Base-by-base conservation (phyloP, 2,888 invertebrate species). In the Micoletzkya japonica region DNA sequence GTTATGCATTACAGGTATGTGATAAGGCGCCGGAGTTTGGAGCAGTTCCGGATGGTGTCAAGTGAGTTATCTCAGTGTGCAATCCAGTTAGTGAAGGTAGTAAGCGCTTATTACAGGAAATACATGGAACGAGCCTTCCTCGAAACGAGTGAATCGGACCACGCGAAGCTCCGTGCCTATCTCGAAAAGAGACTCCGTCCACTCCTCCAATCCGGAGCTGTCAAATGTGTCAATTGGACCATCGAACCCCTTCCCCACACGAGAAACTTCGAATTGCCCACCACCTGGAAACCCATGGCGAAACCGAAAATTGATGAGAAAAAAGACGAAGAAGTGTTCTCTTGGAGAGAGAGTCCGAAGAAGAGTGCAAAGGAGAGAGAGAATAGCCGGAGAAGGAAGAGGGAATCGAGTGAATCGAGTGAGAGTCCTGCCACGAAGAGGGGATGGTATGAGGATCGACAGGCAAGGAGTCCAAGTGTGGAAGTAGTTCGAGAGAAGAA, bases 141-240 rank as follows among this genome's bases (percentile, higher is more conserved):
- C 59, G 93, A 93, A 87, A 95, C 94, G 85, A 90, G 91, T 83
- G 92, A 93, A 20, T 90, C 90, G 73, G 95, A 96, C 86, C 92
- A 93, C 86, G 94, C 95, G 88, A 92, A 93, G 87, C 93, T 96
- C 72, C 94, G 95, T 86, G 92, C 93, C 77, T 93, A 93, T 83
- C 89, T 98, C 71, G 95, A 95, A 87, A 94, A 94, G 50, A 93
- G 95, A 88, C 92, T 97, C 74, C 94, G 93, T 67, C 91, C 92
- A 71, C 92, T 95, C 24, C 93, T 94, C 59, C 92, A 92, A 85
- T 91, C 92, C 82, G 93, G 93, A 74, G 92, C 92, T 77, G 89
- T 94, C 57, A 92, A 92, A 90, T 91, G 91, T 1, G 92, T 93
- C 85, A 93, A 97, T 88, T 98, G 98, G 98, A 91, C 92, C 81